These are phyloP conservation scores for Actinia equina DNA, from an alignment of 64 coral and sea anemone species.

Conservation along the genomic window DNA sequence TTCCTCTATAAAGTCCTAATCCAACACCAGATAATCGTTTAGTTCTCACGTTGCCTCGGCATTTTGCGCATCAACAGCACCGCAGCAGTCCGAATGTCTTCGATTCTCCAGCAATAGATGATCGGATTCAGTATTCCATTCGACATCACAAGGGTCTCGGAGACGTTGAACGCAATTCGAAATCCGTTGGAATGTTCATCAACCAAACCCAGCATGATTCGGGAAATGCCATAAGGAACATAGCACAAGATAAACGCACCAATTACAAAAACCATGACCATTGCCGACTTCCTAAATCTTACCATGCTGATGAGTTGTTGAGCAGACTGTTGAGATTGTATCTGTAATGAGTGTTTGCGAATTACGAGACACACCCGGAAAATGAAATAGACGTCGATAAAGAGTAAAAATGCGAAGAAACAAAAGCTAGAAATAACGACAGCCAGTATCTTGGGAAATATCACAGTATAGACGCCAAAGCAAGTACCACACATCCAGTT, in stretches of 20 bases:
- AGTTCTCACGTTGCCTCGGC: neutral
- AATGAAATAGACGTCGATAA: neutral
- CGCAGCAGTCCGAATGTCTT: neutral
- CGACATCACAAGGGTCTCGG: neutral
- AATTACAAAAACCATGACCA: neutral
- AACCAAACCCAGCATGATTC: neutral
- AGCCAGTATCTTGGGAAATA: neutral
- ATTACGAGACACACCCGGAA: neutral
- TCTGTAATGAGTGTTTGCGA: neutral
- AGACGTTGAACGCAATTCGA: neutral
- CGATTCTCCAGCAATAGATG: constrained; percentile 14
- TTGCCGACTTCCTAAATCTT: neutral
- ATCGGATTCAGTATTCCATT: neutral
- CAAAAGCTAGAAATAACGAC: neutral
- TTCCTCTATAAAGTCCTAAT: too few relatives aligned
- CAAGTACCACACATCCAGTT: neutral
- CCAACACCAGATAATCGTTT: too few relatives aligned
- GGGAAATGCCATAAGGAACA: neutral
- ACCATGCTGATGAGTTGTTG: neutral
- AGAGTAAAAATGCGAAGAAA: neutral
- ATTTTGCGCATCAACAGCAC: neutral
- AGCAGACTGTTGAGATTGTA: neutral
- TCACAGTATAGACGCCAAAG: neutral
- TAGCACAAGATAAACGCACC: neutral
- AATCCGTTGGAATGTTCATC: neutral